Percentiles rank a stretch among this genome's conserved stretches.
These are phyloP conservation scores for Drosophila lacicola DNA, from an alignment of 2,888 invertebrate genomes.

Conservation along the genomic window DNA sequence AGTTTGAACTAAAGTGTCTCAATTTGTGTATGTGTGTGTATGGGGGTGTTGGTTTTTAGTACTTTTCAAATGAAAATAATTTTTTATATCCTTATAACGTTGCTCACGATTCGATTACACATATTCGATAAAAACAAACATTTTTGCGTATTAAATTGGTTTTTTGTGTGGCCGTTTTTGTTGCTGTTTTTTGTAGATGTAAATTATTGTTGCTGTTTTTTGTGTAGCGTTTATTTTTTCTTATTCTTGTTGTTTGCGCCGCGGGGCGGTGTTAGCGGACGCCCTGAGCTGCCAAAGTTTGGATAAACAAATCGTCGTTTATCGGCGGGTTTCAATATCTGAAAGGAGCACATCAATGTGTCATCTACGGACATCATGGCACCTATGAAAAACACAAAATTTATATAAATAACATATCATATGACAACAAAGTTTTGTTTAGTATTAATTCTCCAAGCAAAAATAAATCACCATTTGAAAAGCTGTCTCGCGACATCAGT, in stretches of 20 bases:
- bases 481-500: background rate
- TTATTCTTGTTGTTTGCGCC: slow-evolving; percentile 97
- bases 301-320: slow-evolving; percentile 99
- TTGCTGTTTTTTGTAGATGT: slow-evolving; percentile 31
- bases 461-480: background rate
- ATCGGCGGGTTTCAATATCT: slow-evolving; percentile 98
- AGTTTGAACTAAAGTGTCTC: slow-evolving; percentile 77
- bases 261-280: slow-evolving; percentile 98
- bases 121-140: slow-evolving; percentile 75
- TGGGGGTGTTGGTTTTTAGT: slow-evolving; percentile 23
- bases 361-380: slow-evolving; percentile 99
- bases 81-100: slow-evolving; percentile 68
- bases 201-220: slow-evolving; percentile 40
- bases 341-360: slow-evolving; percentile 99
- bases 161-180: slow-evolving; percentile 49
- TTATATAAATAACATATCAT: slow-evolving; percentile 8
- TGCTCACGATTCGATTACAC: slow-evolving; percentile 75
- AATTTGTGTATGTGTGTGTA: slow-evolving; percentile 44
- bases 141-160: slow-evolving; percentile 46
- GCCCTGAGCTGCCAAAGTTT: slow-evolving; percentile 95
- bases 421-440: background rate
- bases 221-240: slow-evolving; percentile 91
- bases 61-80: slow-evolving; percentile 64
- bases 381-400: slow-evolving; percentile 84
- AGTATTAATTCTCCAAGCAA: background rate